Evolutionary conservation across 2,888 invertebrate genomes (phyloP).

Genomic region (Ochlodes sylvanus): DNA sequence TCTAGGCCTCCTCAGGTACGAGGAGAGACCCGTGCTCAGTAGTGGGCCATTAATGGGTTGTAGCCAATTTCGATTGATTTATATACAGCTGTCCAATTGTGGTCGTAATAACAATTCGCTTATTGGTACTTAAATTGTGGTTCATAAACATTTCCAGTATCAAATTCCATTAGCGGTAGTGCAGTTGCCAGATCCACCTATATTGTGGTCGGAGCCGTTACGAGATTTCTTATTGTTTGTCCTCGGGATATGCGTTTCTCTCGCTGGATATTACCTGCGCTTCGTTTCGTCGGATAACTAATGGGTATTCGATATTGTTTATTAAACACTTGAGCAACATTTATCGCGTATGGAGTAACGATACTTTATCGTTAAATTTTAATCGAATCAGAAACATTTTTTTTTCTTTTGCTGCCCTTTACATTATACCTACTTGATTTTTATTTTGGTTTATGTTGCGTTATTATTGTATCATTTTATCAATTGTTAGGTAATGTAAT

Average conservation of each 20-base stretch:
- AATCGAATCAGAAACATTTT: no score
- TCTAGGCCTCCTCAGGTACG: no score
- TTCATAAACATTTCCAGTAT: conserved; percentile 23
- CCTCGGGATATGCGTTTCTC: conserved; percentile 48
- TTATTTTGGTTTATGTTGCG: no score
- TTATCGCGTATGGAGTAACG: neutral
- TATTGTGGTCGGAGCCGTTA: conserved; percentile 23
- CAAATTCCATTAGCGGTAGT: conserved; percentile 15
- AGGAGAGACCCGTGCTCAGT: no score
- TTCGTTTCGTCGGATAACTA: conserved; percentile 26
- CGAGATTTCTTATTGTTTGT: conserved; percentile 47
- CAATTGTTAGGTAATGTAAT: no score
- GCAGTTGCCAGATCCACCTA: conserved; percentile 21
- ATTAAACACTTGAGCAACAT: conserved; percentile 16
- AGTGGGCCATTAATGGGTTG: no score
- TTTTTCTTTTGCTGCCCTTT: neutral
- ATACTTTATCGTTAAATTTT: neutral
- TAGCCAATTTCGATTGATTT: no score
- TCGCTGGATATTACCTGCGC: conserved; percentile 31
- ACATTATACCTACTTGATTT: neutral
- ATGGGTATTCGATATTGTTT: conserved; percentile 27
- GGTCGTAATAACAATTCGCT: conserved; percentile 9
- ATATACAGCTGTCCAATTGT: no score
- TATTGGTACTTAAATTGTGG: conserved; percentile 25
- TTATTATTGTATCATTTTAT: no score